Percentiles rank a stretch among this genome's conserved stretches.
These are phyloP conservation scores for Ellobium chinense DNA, from an alignment of 2,888 invertebrate genomes.

Conservation along the genomic window DNA sequence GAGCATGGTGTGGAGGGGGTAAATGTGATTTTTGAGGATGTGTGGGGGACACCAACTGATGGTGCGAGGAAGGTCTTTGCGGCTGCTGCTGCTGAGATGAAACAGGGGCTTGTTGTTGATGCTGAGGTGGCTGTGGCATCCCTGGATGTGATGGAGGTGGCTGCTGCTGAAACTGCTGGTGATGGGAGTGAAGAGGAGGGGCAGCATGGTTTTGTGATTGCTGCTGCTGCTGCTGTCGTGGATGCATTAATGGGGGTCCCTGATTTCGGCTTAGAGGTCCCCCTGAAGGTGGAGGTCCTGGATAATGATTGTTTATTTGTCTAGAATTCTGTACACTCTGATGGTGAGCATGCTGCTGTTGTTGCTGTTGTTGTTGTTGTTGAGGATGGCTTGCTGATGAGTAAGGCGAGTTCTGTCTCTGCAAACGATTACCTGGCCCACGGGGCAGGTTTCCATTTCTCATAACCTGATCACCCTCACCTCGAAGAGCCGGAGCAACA, in stretches of 20 bases:
- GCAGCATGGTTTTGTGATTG: conserved; percentile 4
- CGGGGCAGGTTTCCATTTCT: conserved; percentile 24
- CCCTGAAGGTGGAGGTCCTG: conserved; percentile 19
- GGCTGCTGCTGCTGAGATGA: not conserved
- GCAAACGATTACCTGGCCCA: not conserved
- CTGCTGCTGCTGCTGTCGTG: conserved; percentile 9
- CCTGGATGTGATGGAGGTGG: conserved; percentile 18
- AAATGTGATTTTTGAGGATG: conserved; percentile 10
- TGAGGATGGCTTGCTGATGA: not conserved
- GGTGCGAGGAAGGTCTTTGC: conserved; percentile 21
- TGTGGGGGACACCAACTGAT: not conserved
- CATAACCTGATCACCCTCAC: conserved; percentile 20
- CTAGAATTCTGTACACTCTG: not conserved
- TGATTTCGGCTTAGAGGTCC: conserved; percentile 16
- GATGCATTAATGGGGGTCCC: not conserved
- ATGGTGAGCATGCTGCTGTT: conserved; percentile 19
- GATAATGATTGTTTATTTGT: conserved; percentile 41
- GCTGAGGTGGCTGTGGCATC: conserved; percentile 11
- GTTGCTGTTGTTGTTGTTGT: conserved; percentile 2
- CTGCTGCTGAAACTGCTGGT: conserved; percentile 24
- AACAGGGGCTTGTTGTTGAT: not conserved
- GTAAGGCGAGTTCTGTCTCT: conserved; percentile 18
- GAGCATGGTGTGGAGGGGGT: not conserved
- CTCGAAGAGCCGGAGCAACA: conserved; percentile 13
- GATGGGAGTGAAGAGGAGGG: conserved; percentile 14